These are phyloP conservation scores for Desmophyllum pertusum DNA, from an alignment of 92 coral and sea anemone species.

Conservation along the genomic window DNA sequence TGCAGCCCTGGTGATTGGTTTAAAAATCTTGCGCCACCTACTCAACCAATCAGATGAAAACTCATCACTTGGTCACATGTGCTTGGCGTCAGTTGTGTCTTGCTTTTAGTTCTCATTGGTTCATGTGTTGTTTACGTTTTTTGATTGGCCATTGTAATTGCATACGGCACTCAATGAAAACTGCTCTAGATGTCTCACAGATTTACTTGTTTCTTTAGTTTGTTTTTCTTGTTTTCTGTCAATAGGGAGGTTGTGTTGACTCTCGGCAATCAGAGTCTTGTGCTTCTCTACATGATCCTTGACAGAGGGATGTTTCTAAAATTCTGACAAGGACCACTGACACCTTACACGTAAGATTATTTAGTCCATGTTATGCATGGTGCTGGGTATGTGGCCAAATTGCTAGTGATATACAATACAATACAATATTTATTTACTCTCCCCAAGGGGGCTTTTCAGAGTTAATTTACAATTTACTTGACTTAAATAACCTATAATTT, in stretches of 20 bases:
- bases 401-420: too few species aligned
- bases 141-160: not conserved
- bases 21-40: too few species aligned
- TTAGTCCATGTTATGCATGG: not conserved
- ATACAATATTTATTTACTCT: too few species aligned
- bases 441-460: too few species aligned
- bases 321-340: conserved; percentile 90
- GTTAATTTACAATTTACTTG: too few species aligned
- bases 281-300: conserved; percentile 89
- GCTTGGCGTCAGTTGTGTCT: not conserved
- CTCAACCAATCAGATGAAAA: too few species aligned
- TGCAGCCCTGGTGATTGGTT: too few species aligned
- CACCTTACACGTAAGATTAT: conserved; percentile 95
- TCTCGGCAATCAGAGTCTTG: conserved; percentile 95
- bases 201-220: too few species aligned
- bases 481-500: too few species aligned
- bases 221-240: not conserved
- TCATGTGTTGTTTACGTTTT: not conserved
- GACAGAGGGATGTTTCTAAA: conserved; percentile 95
- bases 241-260: conserved; percentile 96
- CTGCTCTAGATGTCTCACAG: not conserved
- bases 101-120: too few species aligned
- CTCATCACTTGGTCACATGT: too few species aligned
- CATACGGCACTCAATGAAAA: not conserved
- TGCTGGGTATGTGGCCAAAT: not conserved